Conservation (phyloP, 92 coral and sea anemone genomes). For the Umimayanthus kanabou region DNA sequence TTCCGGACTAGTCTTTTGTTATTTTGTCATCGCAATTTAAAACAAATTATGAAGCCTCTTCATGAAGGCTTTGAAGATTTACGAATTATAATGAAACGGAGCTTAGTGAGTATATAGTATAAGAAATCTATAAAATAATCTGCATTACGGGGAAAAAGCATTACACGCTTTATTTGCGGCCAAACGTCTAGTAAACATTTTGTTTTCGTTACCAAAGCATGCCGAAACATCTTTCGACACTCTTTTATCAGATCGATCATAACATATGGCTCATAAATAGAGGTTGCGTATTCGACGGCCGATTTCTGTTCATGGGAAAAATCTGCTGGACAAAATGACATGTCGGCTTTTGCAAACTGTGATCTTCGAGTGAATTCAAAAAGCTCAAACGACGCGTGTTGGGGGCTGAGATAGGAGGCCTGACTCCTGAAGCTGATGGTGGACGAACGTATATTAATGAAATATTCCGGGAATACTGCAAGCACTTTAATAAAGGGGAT, state of each 20-base stretch:
- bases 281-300: background rate
- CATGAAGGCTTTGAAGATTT: no score
- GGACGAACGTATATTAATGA: background rate
- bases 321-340: background rate
- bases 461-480: no score
- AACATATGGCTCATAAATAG: background rate
- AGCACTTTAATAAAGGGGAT: no score
- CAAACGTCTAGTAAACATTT: background rate
- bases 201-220: background rate
- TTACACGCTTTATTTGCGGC: background rate
- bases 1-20: no score
- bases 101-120: no score
- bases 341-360: background rate
- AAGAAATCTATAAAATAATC: no score
- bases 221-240: background rate
- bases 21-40: no score
- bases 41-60: no score
- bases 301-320: background rate
- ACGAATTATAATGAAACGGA: no score
- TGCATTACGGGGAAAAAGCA: background rate
- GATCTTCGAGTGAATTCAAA: background rate
- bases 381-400: background rate
- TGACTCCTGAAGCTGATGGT: background rate
- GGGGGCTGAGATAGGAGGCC: background rate
- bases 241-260: background rate